phyloP scores from a whole-genome alignment of 2,113 vertebrate species.

The Brachirus orientalis region DNA sequence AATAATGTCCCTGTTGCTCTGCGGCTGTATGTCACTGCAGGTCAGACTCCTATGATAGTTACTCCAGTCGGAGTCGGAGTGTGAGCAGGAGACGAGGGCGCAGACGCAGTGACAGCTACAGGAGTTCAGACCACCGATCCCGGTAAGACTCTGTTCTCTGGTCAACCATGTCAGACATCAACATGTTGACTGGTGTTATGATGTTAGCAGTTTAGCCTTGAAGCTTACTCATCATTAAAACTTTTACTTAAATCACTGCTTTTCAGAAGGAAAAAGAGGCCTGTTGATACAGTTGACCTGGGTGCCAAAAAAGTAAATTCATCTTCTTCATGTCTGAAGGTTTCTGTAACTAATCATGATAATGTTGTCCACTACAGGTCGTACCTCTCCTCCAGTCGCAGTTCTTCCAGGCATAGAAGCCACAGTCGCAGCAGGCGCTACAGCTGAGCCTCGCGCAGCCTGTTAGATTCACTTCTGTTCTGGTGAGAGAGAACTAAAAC shows the following conservation, averaged over 20 bases:
- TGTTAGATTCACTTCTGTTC: neutral
- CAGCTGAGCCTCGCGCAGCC: constrained; percentile 78
- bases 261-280: neutral
- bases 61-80: constrained; percentile 90
- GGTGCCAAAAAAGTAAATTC: too few species aligned
- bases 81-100: constrained; percentile 78
- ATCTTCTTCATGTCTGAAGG: neutral
- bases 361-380: constrained; percentile 76
- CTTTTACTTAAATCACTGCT: neutral
- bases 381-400: constrained; percentile 90
- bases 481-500: too few species aligned
- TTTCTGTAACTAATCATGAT: neutral
- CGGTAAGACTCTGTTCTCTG: constrained; percentile 76
- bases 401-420: constrained; percentile 89
- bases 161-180: constrained; percentile 11
- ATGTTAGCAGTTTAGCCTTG: too few species aligned
- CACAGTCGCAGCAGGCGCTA: constrained; percentile 93
- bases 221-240: too few species aligned
- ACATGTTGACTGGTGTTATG: neutral
- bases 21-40: constrained; percentile 70
- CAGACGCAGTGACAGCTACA: constrained; percentile 86
- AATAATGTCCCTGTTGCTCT: neutral
- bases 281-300: too few species aligned
- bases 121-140: constrained; percentile 86
- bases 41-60: constrained; percentile 91